Evolutionary conservation across 1,140 invertebrate genomes (phyloP), one percentile per base, ranked within the genome.

Genomic region (Artemia franciscana): DNA sequence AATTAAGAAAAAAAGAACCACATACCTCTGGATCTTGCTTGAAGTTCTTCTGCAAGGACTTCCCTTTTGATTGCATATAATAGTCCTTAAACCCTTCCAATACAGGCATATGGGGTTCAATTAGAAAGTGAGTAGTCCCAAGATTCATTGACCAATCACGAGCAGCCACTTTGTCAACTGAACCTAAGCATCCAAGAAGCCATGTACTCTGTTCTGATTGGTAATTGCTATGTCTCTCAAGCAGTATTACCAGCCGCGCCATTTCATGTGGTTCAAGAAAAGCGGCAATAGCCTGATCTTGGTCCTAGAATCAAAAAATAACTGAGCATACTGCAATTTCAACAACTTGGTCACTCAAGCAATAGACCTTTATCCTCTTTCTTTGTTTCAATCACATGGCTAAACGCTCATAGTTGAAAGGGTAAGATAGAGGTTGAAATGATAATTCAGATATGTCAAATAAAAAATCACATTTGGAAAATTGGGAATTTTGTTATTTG

Each of bases 41-140:
- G 39, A 51, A 51, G 12, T 51, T 18, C 39, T 51, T 51, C 39
- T 18, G 12, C 12, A 15, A 1, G 12, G 12, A 12, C 39, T 51
- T 51, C 39, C 39, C 12, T 3, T 18, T 18, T 3, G 12, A 18
- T 18, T 51, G 12, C 21, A 51, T 15, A 51, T 12, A 51, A 24
- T 61, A 64, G 18, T 27, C 56, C 21, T 30, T 60, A 15, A 64
- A 58, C 4, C 63, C 63, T 26, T 59, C 63, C 18, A 64, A 26
- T 62, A 61, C 60, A 0, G 56, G 63, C 56, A 64, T 63, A 27
- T 64, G 63, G n/a, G 63, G 63, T 26, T 64, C 63, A 7, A 61
- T 30, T 5, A 64, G 60, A 23, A 62, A 64, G 9, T 39, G 27
- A 7, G n/a, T 57, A 12, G 61, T 58, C 25, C 51, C 56, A 9